phyloP scores from a whole-genome alignment of 2,113 vertebrate genomes.

The Labeo rohita region DNA sequence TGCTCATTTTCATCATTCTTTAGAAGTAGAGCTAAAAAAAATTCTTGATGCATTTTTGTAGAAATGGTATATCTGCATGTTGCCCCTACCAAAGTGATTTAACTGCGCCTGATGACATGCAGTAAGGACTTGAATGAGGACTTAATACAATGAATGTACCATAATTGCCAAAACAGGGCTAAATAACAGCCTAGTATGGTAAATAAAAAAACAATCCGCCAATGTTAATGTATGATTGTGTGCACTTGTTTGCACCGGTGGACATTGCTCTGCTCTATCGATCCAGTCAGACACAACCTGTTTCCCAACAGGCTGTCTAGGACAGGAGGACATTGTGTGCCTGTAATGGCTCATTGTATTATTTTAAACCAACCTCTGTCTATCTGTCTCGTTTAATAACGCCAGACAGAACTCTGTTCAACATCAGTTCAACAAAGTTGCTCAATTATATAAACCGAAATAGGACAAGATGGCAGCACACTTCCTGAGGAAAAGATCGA shows the following conservation, averaged over 20 bases:
- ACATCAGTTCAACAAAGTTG: neutral
- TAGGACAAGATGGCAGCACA: neutral
- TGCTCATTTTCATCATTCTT: neutral
- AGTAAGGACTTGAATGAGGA: neutral
- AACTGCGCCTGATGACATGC: neutral
- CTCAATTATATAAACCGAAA: slow-evolving; percentile 18
- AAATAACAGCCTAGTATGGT: neutral
- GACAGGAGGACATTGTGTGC: neutral
- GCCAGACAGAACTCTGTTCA: neutral
- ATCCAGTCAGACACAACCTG: slow-evolving; percentile 6
- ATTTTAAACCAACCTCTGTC: neutral
- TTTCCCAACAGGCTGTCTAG: slow-evolving; percentile 24
- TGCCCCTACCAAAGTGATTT: neutral
- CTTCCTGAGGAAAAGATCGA: neutral
- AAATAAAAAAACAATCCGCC: neutral
- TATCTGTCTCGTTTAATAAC: slow-evolving; percentile 23
- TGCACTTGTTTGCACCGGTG: neutral
- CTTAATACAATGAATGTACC: neutral
- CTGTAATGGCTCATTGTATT: slow-evolving; percentile 25
- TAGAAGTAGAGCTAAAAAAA: neutral
- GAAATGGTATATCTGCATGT: neutral
- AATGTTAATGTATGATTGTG: neutral
- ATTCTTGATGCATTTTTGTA: neutral
- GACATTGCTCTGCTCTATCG: neutral
- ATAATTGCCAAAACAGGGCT: neutral